A percentile compares a stretch with the other conserved stretches of the same genome.
phyloP scores from a whole-genome alignment of 2,797 vertebrate genomes.

The Amblyopsis hoosieri region DNA sequence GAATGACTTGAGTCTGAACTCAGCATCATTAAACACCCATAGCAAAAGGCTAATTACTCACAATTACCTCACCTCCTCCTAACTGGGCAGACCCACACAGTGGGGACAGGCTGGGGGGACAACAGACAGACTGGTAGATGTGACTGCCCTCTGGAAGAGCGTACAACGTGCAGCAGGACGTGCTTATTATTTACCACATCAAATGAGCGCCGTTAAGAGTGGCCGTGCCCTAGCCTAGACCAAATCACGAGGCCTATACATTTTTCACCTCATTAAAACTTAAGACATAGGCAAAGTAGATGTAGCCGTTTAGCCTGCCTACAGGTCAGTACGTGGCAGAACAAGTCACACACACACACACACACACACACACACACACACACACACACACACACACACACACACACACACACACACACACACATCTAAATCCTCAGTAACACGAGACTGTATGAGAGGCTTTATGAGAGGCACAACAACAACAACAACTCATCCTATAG shows the following conservation, averaged over 20 bases:
- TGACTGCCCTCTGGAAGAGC: constrained; percentile 79
- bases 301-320: constrained; percentile 23
- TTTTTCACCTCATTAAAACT: constrained; percentile 81
- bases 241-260: constrained; percentile 69
- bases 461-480: constrained; percentile 5
- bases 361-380: too few species aligned
- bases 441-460: not conserved
- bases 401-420: not conserved
- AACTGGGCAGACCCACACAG: constrained; percentile 87
- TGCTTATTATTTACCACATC: constrained; percentile 82
- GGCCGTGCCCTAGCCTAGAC: constrained; percentile 71
- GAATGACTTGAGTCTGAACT: constrained; percentile 74
- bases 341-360: constrained; percentile 8
- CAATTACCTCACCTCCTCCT: constrained; percentile 80
- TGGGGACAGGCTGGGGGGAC: constrained; percentile 67
- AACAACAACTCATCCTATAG: constrained; percentile 23
- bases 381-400: not conserved
- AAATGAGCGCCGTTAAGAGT: constrained; percentile 72
- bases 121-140: constrained; percentile 77
- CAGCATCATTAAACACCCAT: constrained; percentile 82
- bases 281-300: constrained; percentile 32
- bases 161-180: constrained; percentile 61
- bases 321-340: constrained; percentile 14
- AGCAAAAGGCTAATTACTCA: constrained; percentile 84
- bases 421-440: constrained; percentile 7